Evolutionary conservation across 2,888 invertebrate genomes (phyloP).

Genomic region (Clusia tigrina): DNA sequence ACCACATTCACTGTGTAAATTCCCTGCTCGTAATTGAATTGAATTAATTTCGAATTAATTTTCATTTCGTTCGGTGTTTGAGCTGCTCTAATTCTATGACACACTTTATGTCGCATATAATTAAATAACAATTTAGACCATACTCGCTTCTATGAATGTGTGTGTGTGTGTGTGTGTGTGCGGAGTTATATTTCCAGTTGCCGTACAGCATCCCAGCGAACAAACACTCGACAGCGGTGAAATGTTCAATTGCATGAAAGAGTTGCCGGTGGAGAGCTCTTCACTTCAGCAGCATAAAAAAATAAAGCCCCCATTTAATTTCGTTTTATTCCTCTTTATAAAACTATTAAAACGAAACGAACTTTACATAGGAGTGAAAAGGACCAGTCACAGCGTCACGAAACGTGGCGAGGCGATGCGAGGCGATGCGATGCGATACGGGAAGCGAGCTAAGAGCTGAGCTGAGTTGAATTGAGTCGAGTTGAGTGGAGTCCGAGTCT

Average conservation of each 20-base stretch:
- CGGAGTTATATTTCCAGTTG: no score
- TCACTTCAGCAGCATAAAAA: background rate
- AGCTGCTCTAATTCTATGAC: no score
- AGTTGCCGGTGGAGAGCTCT: background rate
- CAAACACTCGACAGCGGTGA: background rate
- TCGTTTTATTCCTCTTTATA: background rate
- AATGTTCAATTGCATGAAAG: background rate
- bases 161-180: no score
- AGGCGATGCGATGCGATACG: background rate
- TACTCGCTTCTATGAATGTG: no score
- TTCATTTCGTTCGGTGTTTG: no score
- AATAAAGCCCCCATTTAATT: background rate
- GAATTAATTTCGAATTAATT: no score
- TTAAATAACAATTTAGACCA: no score
- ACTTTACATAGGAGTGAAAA: background rate
- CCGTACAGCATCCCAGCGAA: no score
- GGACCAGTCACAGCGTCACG: background rate
- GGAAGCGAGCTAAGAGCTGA: conserved; percentile 10
- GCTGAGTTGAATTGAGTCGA: background rate
- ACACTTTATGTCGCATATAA: no score
- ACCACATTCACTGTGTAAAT: no score
- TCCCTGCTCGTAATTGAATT: no score
- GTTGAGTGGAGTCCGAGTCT: background rate
- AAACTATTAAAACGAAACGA: conserved; percentile 6
- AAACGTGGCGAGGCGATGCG: background rate